These are phyloP conservation scores for Aphidius gifuensis DNA, from an alignment of 1,140 invertebrate species.

Conservation along the genomic window DNA sequence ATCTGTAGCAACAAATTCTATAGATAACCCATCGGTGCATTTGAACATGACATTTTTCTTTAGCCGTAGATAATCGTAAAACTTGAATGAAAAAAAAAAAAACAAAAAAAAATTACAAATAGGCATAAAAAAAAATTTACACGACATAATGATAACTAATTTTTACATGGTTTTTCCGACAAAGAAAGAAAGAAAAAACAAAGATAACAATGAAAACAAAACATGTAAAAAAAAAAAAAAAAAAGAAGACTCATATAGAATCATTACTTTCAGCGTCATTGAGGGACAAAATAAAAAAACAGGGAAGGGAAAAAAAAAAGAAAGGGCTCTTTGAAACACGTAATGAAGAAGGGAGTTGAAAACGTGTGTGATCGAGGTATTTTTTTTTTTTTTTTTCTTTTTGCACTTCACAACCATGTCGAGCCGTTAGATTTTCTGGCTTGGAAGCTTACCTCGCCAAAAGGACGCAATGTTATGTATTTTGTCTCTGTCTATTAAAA, in stretches of 20 bases:
- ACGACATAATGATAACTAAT: not conserved
- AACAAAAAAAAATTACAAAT: not conserved
- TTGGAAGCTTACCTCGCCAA: no score
- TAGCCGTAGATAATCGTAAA: not conserved
- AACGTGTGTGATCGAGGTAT: not conserved
- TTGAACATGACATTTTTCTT: no score
- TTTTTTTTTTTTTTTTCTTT: conserved; percentile 1
- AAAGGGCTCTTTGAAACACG: not conserved
- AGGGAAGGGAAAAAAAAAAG: no score
- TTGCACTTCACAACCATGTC: not conserved
- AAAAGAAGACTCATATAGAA: not conserved
- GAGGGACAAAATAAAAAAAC: conserved; percentile 8
- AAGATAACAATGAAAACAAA: conserved; percentile 6
- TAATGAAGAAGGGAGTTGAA: no score
- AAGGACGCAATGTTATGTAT: no score
- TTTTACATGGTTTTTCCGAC: no score
- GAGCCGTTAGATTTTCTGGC: not conserved
- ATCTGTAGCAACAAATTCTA: no score
- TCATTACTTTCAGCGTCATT: conserved; percentile 11
- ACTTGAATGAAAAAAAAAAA: not conserved
- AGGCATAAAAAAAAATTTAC: not conserved
- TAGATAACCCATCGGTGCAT: no score
- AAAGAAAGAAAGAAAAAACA: not conserved
- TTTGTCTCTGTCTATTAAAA: no score
- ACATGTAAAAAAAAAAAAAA: not conserved